Evolutionary conservation across 2,797 vertebrate species (phyloP).

Genomic region (Australoheros facetus): DNA sequence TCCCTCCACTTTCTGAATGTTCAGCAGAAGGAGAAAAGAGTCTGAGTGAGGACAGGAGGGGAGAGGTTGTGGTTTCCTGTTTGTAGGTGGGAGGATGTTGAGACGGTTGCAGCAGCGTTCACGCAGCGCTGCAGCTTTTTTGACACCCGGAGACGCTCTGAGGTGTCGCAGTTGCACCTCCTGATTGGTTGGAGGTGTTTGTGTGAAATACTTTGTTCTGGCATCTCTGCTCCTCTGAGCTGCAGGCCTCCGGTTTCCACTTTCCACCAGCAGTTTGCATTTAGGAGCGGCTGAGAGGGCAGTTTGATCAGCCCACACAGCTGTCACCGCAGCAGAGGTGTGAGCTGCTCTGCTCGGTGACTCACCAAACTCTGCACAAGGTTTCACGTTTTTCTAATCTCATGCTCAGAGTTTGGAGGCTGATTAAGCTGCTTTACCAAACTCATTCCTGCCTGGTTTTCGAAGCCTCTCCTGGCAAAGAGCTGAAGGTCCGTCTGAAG

Average conservation of each 20-base stretch:
- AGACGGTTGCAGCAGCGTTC: slow-evolving; percentile 56
- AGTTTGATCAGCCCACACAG: slow-evolving; percentile 39
- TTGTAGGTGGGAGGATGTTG: slow-evolving; percentile 73
- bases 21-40: slow-evolving; percentile 16
- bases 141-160: background rate
- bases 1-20: background rate
- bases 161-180: slow-evolving; percentile 3
- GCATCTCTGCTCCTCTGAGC: slow-evolving; percentile 7
- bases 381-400: background rate
- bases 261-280: slow-evolving; percentile 30
- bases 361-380: slow-evolving; percentile 7
- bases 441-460: too few relatives aligned
- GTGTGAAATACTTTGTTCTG: slow-evolving; percentile 15
- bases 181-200: slow-evolving; percentile 38
- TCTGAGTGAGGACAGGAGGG: background rate
- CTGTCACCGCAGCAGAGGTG: background rate
- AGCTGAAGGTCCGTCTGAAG: background rate
- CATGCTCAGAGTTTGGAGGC: background rate
- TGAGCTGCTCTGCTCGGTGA: slow-evolving; percentile 3
- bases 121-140: slow-evolving; percentile 31
- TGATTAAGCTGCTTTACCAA: background rate
- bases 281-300: background rate
- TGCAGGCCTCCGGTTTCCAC: background rate
- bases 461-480: background rate
- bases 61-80: slow-evolving; percentile 80